These are phyloP conservation scores for Oopsacas minuta DNA, from an alignment of 37 sponge, comb jelly and placozoan genomes.

Conservation along the genomic window DNA sequence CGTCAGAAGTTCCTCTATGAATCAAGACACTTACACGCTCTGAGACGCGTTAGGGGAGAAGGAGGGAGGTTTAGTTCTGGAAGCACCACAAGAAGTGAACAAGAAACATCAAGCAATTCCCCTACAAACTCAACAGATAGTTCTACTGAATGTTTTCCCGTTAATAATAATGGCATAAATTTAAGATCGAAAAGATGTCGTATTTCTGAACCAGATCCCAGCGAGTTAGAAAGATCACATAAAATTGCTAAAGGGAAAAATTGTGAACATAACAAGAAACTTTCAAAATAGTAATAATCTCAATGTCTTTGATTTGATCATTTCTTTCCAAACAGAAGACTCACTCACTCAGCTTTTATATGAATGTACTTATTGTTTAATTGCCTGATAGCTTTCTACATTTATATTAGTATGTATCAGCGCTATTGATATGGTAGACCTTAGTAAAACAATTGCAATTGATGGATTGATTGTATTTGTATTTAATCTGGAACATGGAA, in stretches of 20 bases:
- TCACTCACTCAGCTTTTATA: not conserved
- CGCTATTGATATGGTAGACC: too few relatives aligned
- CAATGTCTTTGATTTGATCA: too few relatives aligned
- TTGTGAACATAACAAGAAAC: not conserved
- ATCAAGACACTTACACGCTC: constrained; percentile 79
- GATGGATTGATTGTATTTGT: too few relatives aligned
- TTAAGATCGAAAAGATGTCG: not conserved
- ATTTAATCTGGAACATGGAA: too few relatives aligned
- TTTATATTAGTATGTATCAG: not conserved
- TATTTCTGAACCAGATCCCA: not conserved
- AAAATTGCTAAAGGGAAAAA: not conserved
- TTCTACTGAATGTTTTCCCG: not conserved
- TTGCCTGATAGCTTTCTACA: not conserved
- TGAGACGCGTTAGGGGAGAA: constrained; percentile 48
- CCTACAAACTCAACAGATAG: not conserved
- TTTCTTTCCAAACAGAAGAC: too few relatives aligned
- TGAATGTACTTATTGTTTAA: not conserved
- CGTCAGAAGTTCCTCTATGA: constrained; percentile 94
- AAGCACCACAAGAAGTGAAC: not conserved
- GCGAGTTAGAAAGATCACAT: not conserved
- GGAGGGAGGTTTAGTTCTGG: constrained; percentile 63
- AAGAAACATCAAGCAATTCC: not conserved
- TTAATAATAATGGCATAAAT: not conserved
- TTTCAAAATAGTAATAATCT: too few relatives aligned
- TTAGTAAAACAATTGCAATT: too few relatives aligned